Conservation (phyloP, 2,113 vertebrate genomes). For the Sarotherodon lohbergeri region DNA sequence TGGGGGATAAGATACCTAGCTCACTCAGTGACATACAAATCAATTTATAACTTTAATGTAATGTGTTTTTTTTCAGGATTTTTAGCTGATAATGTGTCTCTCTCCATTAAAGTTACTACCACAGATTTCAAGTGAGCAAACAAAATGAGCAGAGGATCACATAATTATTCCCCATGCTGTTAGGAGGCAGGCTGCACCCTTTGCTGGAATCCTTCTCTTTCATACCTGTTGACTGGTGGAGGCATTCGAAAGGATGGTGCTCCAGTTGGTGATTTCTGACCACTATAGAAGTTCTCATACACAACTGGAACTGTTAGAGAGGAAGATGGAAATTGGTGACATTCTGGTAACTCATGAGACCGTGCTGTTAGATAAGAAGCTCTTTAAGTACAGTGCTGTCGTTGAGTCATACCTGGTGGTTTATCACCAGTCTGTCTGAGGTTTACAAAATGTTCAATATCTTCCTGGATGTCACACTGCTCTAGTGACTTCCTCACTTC, state of each 20-base stretch:
- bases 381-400: not conserved
- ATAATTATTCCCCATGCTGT: not conserved
- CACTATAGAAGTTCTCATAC: conserved; percentile 92
- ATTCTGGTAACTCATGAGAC: not conserved
- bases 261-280: conserved; percentile 65
- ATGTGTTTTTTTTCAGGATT: too few species aligned
- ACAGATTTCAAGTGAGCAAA: not conserved
- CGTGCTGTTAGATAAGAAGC: not conserved
- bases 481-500: conserved; percentile 89
- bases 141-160: not conserved
- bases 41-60: too few species aligned
- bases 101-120: not conserved
- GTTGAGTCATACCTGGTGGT: conserved; percentile 77
- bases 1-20: not conserved
- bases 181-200: not conserved
- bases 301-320: conserved; percentile 72
- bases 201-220: not conserved
- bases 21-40: too few species aligned
- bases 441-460: conserved; percentile 87
- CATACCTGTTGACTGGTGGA: conserved; percentile 53
- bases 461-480: conserved; percentile 85
- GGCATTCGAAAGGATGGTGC: conserved; percentile 15
- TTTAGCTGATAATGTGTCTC: not conserved
- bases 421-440: conserved; percentile 79
- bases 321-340: not conserved